Percentiles rank a stretch among this genome's conserved stretches.
Conservation (phyloP, 2,113 vertebrate species). For the Drymodes brunneopygia region DNA sequence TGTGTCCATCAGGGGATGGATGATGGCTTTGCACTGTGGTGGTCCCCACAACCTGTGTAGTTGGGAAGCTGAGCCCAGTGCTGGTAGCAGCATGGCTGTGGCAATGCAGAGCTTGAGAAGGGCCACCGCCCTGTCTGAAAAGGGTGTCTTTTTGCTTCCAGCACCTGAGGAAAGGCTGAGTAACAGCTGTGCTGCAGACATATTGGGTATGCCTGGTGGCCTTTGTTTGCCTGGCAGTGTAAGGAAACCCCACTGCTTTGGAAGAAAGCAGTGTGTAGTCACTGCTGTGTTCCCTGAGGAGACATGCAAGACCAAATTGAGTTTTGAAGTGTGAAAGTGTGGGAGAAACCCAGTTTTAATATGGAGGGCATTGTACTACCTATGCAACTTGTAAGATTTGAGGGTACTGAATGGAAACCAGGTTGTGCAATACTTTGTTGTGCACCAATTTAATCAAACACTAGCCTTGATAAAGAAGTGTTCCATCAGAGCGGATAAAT, state of each 20-base stretch:
- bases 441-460: neutral
- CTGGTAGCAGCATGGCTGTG: neutral
- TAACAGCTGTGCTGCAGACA: neutral
- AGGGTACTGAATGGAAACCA: neutral
- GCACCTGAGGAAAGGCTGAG: neutral
- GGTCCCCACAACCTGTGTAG: neutral
- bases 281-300: neutral
- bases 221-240: neutral
- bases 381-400: neutral
- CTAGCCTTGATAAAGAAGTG: neutral
- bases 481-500: neutral
- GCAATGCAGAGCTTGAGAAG: neutral
- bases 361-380: neutral
- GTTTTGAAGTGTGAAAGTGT: neutral
- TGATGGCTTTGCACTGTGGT: neutral
- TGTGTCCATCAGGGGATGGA: neutral
- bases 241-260: neutral
- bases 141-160: neutral
- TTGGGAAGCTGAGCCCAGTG: neutral
- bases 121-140: neutral
- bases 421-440: neutral
- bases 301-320: neutral
- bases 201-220: neutral
- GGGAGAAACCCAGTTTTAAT: neutral
- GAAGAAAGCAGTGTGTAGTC: neutral